These are phyloP conservation scores for Tanypteryx hageni DNA, from an alignment of 2,888 invertebrate species.

Conservation along the genomic window DNA sequence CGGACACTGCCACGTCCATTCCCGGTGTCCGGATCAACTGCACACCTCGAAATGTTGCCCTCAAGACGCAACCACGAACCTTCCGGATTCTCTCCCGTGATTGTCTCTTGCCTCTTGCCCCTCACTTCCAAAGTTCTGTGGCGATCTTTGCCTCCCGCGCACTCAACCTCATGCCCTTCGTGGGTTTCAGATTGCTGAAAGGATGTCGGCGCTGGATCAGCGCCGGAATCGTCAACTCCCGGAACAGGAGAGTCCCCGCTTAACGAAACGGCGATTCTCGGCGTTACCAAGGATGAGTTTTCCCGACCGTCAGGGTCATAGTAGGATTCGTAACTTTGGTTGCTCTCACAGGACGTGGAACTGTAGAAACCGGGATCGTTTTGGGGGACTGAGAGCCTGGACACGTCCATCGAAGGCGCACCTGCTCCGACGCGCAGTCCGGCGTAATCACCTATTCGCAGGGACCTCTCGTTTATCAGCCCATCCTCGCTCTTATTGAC, in stretches of 20 bases:
- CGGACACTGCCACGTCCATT: no score
- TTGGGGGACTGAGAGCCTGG: not conserved
- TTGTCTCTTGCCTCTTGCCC: not conserved
- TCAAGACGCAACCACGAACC: not conserved
- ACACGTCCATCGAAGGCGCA: not conserved
- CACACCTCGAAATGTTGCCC: no score
- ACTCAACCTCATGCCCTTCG: no score
- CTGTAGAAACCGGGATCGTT: conserved; percentile 31
- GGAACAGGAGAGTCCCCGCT: not conserved
- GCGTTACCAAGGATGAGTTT: not conserved
- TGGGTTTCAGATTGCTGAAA: not conserved
- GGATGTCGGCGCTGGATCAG: not conserved
- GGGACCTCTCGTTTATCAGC: not conserved
- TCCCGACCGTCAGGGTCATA: not conserved
- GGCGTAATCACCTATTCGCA: not conserved
- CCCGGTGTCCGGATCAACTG: no score
- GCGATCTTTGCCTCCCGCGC: not conserved
- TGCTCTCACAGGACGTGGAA: conserved; percentile 42
- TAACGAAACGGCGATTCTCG: not conserved
- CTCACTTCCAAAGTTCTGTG: not conserved
- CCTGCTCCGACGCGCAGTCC: not conserved
- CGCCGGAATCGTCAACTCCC: not conserved
- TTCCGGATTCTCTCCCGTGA: not conserved
- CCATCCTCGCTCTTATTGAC: not conserved
- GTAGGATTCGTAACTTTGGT: conserved; percentile 26